These are phyloP conservation scores for Corythornis madagascariensis DNA, from an alignment of 2,113 vertebrate species.

Conservation along the genomic window DNA sequence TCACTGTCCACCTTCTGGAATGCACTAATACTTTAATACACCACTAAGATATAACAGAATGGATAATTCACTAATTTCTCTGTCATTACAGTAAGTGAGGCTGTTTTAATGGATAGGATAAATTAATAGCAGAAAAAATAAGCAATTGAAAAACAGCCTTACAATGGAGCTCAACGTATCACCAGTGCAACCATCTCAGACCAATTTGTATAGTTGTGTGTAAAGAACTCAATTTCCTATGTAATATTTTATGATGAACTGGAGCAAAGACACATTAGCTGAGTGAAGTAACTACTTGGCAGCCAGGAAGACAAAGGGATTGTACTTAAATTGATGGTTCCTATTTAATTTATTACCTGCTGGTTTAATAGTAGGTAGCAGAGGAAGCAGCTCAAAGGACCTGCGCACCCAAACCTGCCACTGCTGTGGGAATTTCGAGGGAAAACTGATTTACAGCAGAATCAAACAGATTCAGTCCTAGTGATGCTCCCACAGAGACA, in stretches of 20 bases:
- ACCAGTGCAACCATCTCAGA: not conserved
- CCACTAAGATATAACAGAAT: not conserved
- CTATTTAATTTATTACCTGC: not conserved
- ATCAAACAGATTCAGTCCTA: not conserved
- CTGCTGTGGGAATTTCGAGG: not conserved
- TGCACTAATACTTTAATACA: conserved; percentile 52
- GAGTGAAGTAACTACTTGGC: not conserved
- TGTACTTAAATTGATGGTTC: not conserved
- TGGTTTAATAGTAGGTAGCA: not conserved
- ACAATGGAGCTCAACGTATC: not conserved
- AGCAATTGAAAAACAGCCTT: not conserved
- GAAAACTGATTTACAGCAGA: not conserved
- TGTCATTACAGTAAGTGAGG: not conserved
- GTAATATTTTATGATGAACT: not conserved
- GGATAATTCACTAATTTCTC: not conserved
- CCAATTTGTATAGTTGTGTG: not conserved
- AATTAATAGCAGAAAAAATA: conserved; percentile 1
- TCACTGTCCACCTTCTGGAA: conserved; percentile 57
- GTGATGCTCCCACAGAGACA: not conserved
- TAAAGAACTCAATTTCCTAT: not conserved
- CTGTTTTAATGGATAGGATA: not conserved
- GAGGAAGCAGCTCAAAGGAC: not conserved
- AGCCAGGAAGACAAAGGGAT: not conserved
- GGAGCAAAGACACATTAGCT: not conserved
- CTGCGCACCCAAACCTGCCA: not conserved